Base-by-base conservation (phyloP, 2,888 invertebrate genomes). In the Hirtodrosophila cameraria region DNA sequence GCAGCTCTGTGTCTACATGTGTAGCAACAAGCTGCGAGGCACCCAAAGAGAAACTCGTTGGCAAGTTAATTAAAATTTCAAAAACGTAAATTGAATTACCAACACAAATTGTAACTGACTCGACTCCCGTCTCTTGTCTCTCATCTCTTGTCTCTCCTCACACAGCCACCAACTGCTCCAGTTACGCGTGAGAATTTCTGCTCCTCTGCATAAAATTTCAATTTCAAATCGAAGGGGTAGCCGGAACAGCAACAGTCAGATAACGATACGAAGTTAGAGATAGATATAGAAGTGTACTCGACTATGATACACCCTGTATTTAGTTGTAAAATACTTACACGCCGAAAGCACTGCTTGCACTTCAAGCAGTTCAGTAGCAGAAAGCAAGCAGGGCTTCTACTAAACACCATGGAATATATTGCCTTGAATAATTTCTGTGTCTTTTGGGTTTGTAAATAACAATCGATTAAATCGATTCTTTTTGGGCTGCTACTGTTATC, bases 171-270 rank as follows among this genome's bases (percentile, higher is more conserved):
- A 73, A 66, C 57, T 88, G 87, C 78, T 87, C 89, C 79, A 87
- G 75, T 87, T 89, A 88, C 87, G 88, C 88, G 88, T 88, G 88
- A 86, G 88, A 89, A 88, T 85, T 88, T 79, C 77, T 43, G 23
- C 50, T 60, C 46, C 58, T 59, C 74, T 75, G 89, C 89, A 88
- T 88, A 86, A 88, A 85, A 87, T 87, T 87, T 88, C 88, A 78
- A 87, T 87, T 74, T 61, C 36, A 58, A 54, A 84, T 63, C 75
- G 58, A 76, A 65, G 43, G 42, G 23, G 3, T 28, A 27, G 41
- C 23, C 23, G 38, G 30, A 31, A 41, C 39, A 41, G 39, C 25
- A 13, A 33, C 6, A 27, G 15, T 1, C 5, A 16, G 36, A 36
- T 36, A n/a, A n/a, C n/a, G n/a, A n/a, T n/a, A n/a, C n/a, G 6